A percentile compares a stretch with the other conserved stretches of the same genome.
These are phyloP conservation scores for Oreonectes daqikongensis DNA, from an alignment of 2,797 vertebrate species.

Conservation along the genomic window DNA sequence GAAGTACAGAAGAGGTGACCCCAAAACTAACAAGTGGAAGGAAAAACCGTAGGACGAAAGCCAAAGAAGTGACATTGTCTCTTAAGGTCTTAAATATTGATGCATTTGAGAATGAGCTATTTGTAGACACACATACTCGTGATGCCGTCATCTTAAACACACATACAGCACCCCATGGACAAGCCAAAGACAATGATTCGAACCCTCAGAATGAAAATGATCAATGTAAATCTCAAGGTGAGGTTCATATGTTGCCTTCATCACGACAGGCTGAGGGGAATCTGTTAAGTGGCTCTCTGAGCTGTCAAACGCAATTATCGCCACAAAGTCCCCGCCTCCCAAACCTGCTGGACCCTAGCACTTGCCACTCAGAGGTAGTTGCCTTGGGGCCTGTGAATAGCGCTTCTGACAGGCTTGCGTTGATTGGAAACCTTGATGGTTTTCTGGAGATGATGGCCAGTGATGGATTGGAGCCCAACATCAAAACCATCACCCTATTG, in stretches of 20 bases:
- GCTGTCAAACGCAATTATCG: not conserved
- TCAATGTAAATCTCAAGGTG: not conserved
- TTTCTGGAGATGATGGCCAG: slow-evolving; percentile 86
- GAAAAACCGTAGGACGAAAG: slow-evolving; percentile 32
- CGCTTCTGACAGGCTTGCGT: slow-evolving; percentile 77
- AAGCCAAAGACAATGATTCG: not conserved
- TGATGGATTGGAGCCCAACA: slow-evolving; percentile 73
- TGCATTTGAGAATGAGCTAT: slow-evolving; percentile 79
- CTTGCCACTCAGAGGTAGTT: slow-evolving; percentile 61
- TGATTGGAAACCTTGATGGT: slow-evolving; percentile 79
- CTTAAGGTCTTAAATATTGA: slow-evolving; percentile 72
- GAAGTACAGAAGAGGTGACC: slow-evolving; percentile 31
- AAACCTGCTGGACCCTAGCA: slow-evolving; percentile 80
- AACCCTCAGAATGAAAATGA: slow-evolving; percentile 5
- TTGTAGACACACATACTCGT: slow-evolving; percentile 61
- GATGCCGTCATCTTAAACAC: slow-evolving; percentile 2
- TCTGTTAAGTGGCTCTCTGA: not conserved
- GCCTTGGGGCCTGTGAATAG: slow-evolving; percentile 76
- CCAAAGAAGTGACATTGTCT: not conserved
- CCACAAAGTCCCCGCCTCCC: slow-evolving; percentile 58
- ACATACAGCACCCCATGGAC: not conserved
- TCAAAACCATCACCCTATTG: slow-evolving; percentile 87
- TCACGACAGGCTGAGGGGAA: slow-evolving; percentile 13
- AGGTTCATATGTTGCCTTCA: slow-evolving; percentile 50
- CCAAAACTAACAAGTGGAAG: slow-evolving; percentile 7